phyloP scores from a whole-genome alignment of 2,113 vertebrate species.

The Dasyornis broadbenti region DNA sequence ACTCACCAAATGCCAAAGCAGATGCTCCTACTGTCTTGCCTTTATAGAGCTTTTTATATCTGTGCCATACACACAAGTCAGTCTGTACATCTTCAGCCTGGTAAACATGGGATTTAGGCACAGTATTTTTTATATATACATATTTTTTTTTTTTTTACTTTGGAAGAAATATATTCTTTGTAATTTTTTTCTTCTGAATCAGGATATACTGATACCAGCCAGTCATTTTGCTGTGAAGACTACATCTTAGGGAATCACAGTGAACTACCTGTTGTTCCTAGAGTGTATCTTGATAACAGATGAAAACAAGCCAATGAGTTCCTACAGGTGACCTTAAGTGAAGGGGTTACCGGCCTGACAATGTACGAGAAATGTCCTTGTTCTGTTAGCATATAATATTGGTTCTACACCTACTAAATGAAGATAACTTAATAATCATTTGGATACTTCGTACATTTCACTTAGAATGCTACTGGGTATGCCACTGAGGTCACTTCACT shows the following conservation, averaged over 20 bases:
- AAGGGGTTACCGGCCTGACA: neutral
- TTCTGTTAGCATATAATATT: neutral
- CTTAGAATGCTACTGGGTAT: neutral
- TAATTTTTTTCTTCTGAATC: neutral
- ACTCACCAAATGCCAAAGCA: neutral
- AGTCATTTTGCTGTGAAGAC: neutral
- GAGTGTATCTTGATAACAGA: neutral
- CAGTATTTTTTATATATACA: neutral
- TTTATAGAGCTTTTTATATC: neutral
- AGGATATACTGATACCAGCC: neutral
- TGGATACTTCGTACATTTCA: neutral
- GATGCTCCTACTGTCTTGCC: neutral
- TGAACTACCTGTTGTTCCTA: neutral
- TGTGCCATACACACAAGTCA: neutral
- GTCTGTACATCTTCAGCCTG: neutral
- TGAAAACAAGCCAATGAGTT: neutral
- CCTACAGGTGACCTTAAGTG: fast-evolving
- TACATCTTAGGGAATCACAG: neutral
- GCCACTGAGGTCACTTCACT: neutral
- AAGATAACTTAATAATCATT: neutral
- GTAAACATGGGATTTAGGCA: neutral
- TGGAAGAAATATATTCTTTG: neutral
- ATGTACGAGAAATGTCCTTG: neutral
- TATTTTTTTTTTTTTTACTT: neutral
- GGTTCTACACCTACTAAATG: neutral